phyloP scores from a whole-genome alignment of 2,797 vertebrate genomes.

The Staurois parvus region DNA sequence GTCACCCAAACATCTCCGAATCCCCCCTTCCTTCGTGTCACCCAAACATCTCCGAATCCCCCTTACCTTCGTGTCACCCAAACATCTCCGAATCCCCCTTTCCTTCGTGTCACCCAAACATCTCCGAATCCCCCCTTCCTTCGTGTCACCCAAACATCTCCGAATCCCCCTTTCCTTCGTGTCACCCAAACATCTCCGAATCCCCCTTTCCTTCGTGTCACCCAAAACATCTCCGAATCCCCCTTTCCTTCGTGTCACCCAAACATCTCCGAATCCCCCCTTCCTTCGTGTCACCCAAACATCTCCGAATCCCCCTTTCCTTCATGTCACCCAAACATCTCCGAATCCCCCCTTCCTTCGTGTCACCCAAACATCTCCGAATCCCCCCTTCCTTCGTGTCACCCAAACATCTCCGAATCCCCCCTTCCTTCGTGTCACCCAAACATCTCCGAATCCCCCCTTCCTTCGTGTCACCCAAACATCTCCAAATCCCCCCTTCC shows the following conservation, averaged over 20 bases:
- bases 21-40: neutral
- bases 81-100: no score
- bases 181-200: neutral
- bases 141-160: conserved; percentile 55
- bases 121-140: neutral
- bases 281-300: conserved; percentile 44
- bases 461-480: neutral
- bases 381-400: no score
- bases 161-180: no score
- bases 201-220: conserved; percentile 5
- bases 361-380: no score
- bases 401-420: neutral
- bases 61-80: conserved; percentile 37
- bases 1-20: no score
- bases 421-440: conserved; percentile 38
- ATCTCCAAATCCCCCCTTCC: neutral
- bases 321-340: neutral
- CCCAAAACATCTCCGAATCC: no score
- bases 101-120: neutral
- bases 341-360: neutral
- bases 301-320: no score
- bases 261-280: neutral
- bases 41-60: neutral
- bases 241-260: neutral
- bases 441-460: no score